Conservation (phyloP, 2,888 invertebrate genomes). For the Villa cingulata region DNA sequence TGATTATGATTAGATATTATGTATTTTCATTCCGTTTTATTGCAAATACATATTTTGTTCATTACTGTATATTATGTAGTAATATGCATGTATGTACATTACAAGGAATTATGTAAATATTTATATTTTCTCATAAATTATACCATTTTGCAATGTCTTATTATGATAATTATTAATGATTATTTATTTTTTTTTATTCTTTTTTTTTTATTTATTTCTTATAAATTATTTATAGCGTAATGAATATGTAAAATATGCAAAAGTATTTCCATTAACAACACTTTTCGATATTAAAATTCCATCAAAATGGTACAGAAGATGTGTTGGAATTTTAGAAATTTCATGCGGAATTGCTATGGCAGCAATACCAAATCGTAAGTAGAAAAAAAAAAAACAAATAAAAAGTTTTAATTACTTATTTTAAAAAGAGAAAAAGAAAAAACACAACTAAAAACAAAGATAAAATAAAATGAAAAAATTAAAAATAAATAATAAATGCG, state of each 20-base stretch:
- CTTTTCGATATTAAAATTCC: constrained; percentile 74
- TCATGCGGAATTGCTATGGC: constrained; percentile 73
- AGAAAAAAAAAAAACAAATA: constrained; percentile 8
- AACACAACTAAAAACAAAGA: neutral
- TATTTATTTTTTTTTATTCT: no score
- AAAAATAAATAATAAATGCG: neutral
- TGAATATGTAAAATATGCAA: constrained; percentile 92
- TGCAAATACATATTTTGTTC: no score
- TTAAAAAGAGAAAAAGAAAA: no score
- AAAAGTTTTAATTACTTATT: neutral
- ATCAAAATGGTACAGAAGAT: constrained; percentile 81
- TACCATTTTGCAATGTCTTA: no score
- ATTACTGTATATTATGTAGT: no score
- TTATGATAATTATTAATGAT: no score
- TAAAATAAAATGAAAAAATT: no score
- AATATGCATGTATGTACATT: no score
- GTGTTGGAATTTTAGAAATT: constrained; percentile 72
- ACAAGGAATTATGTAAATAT: no score
- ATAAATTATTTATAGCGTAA: constrained; percentile 55
- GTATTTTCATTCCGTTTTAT: no score
- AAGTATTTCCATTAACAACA: constrained; percentile 76
- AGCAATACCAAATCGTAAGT: constrained; percentile 70
- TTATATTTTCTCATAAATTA: no score
- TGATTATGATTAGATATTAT: no score
- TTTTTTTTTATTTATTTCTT: neutral